Percentiles rank a stretch among this genome's conserved stretches.
These are phyloP conservation scores for Pholis gunnellus DNA, from an alignment of 2,113 vertebrate genomes.

Conservation along the genomic window DNA sequence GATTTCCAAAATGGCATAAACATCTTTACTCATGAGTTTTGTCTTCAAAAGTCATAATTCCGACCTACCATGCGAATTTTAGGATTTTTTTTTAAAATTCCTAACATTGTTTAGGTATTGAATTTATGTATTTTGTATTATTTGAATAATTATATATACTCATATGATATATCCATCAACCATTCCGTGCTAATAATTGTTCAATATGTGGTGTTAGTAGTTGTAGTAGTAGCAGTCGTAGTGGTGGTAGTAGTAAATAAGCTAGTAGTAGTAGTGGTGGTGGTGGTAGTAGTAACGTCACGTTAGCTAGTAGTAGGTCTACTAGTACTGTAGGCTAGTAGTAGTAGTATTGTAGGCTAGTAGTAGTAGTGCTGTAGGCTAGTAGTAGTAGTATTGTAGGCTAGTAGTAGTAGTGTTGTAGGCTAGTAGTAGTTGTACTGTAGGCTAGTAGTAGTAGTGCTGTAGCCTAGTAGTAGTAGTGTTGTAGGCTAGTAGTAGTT, in stretches of 20 bases:
- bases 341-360: background rate
- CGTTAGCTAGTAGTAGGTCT: background rate
- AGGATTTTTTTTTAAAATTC: background rate
- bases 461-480: too few relatives aligned
- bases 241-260: too few relatives aligned
- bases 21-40: background rate
- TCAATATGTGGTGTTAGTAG: background rate
- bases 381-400: background rate
- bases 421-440: too few relatives aligned
- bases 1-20: background rate
- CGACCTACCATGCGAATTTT: background rate
- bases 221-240: background rate
- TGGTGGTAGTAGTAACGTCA: background rate
- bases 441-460: too few relatives aligned
- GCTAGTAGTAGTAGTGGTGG: background rate
- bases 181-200: background rate
- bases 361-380: background rate
- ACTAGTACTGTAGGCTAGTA: background rate
- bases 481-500: too few relatives aligned
- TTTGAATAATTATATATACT: background rate
- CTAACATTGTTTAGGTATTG: background rate
- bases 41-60: background rate
- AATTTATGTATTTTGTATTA: background rate
- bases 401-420: too few relatives aligned
- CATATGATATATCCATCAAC: background rate